A percentile compares a stretch with the other conserved stretches of the same genome.
Conservation (phyloP, 2,113 vertebrate genomes). For the Gambusia holbrooki region DNA sequence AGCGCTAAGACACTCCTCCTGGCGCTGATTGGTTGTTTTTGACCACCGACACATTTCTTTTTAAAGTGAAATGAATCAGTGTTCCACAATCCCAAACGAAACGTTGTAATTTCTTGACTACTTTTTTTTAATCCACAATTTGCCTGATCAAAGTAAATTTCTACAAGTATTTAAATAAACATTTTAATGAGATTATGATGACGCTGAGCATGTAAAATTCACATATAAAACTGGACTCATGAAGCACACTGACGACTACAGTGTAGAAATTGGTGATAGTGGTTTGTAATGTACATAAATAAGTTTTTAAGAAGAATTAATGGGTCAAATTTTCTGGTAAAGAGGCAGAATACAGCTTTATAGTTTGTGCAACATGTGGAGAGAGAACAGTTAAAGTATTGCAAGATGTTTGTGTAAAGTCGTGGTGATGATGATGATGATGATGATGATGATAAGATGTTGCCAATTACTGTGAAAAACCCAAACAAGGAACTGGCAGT, state of each 20-base stretch:
- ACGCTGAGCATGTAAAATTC: no score
- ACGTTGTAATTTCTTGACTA: not conserved
- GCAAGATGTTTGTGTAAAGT: no score
- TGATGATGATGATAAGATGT: not conserved
- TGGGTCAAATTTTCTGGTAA: not conserved
- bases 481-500: not conserved
- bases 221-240: no score
- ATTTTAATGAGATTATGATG: no score
- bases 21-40: no score
- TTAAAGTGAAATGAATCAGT: no score
- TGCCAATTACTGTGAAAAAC: not conserved
- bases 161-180: not conserved
- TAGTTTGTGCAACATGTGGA: not conserved
- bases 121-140: not conserved
- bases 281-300: no score
- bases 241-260: not conserved
- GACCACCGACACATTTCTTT: no score
- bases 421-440: not conserved
- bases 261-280: not conserved
- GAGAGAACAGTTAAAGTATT: not conserved
- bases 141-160: not conserved
- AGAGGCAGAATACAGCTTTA: not conserved
- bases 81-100: not conserved
- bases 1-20: no score
- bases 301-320: no score